Evolutionary conservation across 2,113 vertebrate species (phyloP).

Genomic region (Mugil cephalus): DNA sequence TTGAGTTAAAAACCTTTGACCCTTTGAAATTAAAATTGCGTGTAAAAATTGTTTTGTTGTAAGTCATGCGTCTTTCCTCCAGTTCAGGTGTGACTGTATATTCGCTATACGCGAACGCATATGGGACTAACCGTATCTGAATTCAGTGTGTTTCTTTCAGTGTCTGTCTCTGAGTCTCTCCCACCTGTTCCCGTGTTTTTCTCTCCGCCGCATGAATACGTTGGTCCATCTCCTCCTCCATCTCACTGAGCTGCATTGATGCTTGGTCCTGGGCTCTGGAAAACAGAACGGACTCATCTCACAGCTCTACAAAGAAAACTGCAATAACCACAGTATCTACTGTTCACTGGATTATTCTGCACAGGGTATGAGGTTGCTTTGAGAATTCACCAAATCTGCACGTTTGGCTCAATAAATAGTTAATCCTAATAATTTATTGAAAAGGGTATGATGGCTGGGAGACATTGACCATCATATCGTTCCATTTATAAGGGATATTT

Average conservation of each 20-base stretch:
- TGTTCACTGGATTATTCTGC: background rate
- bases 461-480: background rate
- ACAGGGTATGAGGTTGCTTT: background rate
- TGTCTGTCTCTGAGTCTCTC: background rate
- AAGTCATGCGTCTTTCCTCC: too few relatives aligned
- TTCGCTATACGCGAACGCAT: too few relatives aligned
- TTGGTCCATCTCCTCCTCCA: conserved; percentile 98
- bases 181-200: conserved; percentile 89
- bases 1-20: too few relatives aligned
- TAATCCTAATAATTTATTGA: background rate
- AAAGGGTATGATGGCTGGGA: background rate
- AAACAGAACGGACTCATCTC: conserved; percentile 24
- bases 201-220: conserved; percentile 90
- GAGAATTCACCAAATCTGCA: background rate
- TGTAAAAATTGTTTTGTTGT: too few relatives aligned
- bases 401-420: background rate
- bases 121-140: too few relatives aligned
- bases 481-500: too few relatives aligned
- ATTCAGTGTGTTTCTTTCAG: too few relatives aligned
- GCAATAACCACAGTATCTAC: background rate
- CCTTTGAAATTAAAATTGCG: too few relatives aligned
- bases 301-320: background rate
- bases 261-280: conserved; percentile 95
- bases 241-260: conserved; percentile 91
- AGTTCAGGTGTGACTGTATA: too few relatives aligned